A percentile compares a stretch with the other conserved stretches of the same genome.
phyloP scores from a whole-genome alignment of 2,113 vertebrate genomes.

The Mastomys coucha region DNA sequence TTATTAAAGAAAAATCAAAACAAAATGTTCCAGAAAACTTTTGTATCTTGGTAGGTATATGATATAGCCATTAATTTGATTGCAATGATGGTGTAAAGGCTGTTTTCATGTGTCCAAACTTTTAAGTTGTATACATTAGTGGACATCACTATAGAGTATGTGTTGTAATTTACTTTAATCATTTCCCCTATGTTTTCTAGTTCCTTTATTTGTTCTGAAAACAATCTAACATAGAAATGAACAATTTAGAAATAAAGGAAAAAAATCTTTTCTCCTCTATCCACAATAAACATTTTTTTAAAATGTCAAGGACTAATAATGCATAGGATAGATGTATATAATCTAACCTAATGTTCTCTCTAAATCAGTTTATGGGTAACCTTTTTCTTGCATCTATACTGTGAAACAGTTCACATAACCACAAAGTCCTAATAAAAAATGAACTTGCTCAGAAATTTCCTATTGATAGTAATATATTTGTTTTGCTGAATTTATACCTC shows the following conservation, averaged over 20 bases:
- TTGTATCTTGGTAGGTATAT: not conserved
- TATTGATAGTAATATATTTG: conserved; percentile 35
- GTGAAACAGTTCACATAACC: not conserved
- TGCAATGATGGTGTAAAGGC: not conserved
- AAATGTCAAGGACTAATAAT: not conserved
- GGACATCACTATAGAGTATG: not conserved
- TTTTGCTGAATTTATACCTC: conserved; percentile 44
- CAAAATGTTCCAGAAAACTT: not conserved
- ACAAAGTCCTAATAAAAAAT: conserved; percentile 60
- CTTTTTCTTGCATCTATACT: conserved; percentile 45
- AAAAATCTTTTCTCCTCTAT: not conserved
- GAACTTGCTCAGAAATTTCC: conserved; percentile 40
- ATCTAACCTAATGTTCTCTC: conserved; percentile 11
- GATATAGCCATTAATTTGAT: not conserved
- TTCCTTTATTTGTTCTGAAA: conserved; percentile 18
- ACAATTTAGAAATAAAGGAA: not conserved
- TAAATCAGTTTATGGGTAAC: conserved; percentile 59
- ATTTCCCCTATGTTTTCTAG: not conserved
- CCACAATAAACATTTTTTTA: conserved; percentile 37
- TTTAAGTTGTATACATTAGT: not conserved
- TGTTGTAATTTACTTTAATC: conserved; percentile 30
- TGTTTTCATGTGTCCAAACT: not conserved
- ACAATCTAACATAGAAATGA: not conserved
- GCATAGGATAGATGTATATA: not conserved
- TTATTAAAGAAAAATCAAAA: not conserved